phyloP scores from a whole-genome alignment of 2,888 invertebrate species.

The Mechanitis messenoides region DNA sequence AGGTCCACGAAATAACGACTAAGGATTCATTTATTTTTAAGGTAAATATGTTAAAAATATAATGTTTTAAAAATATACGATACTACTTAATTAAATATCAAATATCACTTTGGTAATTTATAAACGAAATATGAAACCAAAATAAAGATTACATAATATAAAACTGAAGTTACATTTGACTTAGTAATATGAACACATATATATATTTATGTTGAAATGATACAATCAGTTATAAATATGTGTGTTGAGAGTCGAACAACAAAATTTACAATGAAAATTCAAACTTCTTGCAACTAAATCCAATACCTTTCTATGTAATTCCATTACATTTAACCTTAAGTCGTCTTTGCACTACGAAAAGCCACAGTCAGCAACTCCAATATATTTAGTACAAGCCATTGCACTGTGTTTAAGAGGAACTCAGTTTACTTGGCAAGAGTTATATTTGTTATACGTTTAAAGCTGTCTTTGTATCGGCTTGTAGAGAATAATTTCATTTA shows the following conservation, averaged over 20 bases:
- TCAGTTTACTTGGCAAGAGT: slow-evolving; percentile 26
- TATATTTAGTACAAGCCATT: slow-evolving; percentile 33
- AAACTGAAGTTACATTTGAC: no score
- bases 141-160: no score
- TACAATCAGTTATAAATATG: not conserved
- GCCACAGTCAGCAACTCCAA: slow-evolving; percentile 26
- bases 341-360: slow-evolving; percentile 19
- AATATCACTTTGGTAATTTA: no score
- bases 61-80: no score
- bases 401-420: slow-evolving; percentile 30
- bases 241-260: not conserved
- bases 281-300: not conserved
- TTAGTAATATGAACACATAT: no score
- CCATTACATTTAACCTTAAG: slow-evolving; percentile 23
- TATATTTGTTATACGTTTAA: slow-evolving; percentile 28
- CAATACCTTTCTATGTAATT: slow-evolving; percentile 14
- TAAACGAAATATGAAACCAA: no score
- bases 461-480: slow-evolving; percentile 7
- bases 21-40: slow-evolving; percentile 97
- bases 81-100: not conserved
- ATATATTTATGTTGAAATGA: no score
- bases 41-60: slow-evolving; percentile 67
- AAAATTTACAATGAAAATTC: not conserved
- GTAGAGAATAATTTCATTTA: slow-evolving; percentile 3
- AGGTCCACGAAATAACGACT: slow-evolving; percentile 93